Evolutionary conservation across 2,888 invertebrate species (phyloP).

Genomic region (Anoncus sp.): DNA sequence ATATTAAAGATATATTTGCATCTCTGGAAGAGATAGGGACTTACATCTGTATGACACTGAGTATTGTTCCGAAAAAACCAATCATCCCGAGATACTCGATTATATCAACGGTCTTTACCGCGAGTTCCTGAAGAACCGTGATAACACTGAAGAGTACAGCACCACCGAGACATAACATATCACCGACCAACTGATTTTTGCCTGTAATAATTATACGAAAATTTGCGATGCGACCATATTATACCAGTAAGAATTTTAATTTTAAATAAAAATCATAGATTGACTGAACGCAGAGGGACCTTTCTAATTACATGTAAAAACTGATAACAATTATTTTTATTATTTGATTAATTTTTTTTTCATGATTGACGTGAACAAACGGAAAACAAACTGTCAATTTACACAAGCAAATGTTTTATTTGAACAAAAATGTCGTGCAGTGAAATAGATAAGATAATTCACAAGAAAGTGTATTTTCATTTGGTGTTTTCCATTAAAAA

Average conservation of each 20-base stretch:
- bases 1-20: neutral
- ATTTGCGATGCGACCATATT: neutral
- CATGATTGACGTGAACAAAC: too few species aligned
- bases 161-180: conserved; percentile 91
- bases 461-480: too few species aligned
- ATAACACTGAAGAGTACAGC: conserved; percentile 92
- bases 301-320: neutral
- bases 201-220: conserved; percentile 84
- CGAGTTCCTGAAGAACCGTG: conserved; percentile 92
- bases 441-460: too few species aligned
- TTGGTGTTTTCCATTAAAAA: too few species aligned
- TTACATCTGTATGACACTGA: conserved; percentile 92
- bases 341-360: too few species aligned
- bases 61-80: conserved; percentile 91
- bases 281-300: too few species aligned
- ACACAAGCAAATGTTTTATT: too few species aligned
- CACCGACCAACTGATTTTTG: conserved; percentile 91
- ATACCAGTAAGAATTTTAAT: too few species aligned
- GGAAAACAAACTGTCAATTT: too few species aligned
- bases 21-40: conserved; percentile 74
- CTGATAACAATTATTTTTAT: neutral
- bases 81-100: conserved; percentile 93
- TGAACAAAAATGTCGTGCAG: too few species aligned
- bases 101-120: conserved; percentile 90
- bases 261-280: too few species aligned